A percentile compares a stretch with the other conserved stretches of the same genome.
Conservation (phyloP, 2,888 invertebrate species). For the Reticulitermes lucifugus region DNA sequence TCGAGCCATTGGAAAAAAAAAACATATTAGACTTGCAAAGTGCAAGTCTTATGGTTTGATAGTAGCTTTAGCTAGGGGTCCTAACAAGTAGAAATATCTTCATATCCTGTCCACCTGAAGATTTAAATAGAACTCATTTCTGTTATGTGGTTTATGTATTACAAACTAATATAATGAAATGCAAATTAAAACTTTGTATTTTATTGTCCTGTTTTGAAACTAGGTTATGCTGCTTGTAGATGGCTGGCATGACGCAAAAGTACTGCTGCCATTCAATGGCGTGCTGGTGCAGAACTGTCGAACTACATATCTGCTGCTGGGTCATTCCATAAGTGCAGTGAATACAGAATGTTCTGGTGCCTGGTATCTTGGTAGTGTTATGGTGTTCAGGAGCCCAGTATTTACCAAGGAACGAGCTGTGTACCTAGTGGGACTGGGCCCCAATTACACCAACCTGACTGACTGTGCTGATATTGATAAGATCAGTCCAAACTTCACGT, state of each 20-base stretch:
- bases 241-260: conserved; percentile 69
- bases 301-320: conserved; percentile 69
- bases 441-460: conserved; percentile 65
- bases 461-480: conserved; percentile 65
- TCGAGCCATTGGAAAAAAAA: too few relatives aligned
- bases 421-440: conserved; percentile 69
- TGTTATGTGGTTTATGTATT: too few relatives aligned
- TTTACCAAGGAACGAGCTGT: conserved; percentile 67
- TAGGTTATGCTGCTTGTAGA: conserved; percentile 69
- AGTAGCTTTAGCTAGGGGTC: too few relatives aligned
- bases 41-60: too few relatives aligned
- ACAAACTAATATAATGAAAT: too few relatives aligned
- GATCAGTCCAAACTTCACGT: conserved; percentile 65
- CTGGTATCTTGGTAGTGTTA: conserved; percentile 68
- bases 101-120: too few relatives aligned
- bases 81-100: too few relatives aligned
- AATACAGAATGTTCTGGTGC: conserved; percentile 58
- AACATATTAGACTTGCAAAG: too few relatives aligned
- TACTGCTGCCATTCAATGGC: conserved; percentile 68
- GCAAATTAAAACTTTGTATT: too few relatives aligned
- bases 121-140: too few relatives aligned
- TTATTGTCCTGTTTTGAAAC: too few relatives aligned
- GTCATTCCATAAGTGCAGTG: conserved; percentile 61
- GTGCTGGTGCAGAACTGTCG: conserved; percentile 63
- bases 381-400: conserved; percentile 70